phyloP scores from a whole-genome alignment of 2,797 vertebrate genomes.

The Mionectes olivaceus region DNA sequence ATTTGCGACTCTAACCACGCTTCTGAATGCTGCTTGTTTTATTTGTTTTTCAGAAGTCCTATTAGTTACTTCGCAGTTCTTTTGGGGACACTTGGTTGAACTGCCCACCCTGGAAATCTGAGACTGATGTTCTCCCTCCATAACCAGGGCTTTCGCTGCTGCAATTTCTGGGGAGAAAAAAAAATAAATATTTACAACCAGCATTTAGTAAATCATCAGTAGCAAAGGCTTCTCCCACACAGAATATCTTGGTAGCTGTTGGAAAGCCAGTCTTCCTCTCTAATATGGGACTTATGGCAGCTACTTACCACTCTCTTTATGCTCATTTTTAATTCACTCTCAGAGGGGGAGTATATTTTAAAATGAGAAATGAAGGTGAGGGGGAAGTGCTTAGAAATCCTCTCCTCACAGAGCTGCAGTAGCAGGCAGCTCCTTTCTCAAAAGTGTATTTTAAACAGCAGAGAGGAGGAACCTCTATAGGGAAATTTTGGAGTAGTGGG shows the following conservation, averaged over 20 bases:
- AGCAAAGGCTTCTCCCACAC: background rate
- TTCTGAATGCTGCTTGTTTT: background rate
- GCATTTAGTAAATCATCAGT: background rate
- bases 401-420: background rate
- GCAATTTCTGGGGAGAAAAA: background rate
- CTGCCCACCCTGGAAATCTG: background rate
- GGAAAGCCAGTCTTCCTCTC: background rate
- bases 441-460: background rate
- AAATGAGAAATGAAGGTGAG: background rate
- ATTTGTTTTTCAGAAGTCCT: constrained; percentile 3
- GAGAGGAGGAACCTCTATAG: background rate
- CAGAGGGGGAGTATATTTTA: background rate
- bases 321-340: background rate
- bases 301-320: background rate
- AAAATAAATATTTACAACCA: background rate
- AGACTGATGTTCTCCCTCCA: background rate
- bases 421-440: background rate
- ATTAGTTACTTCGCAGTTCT: background rate
- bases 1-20: constrained; percentile 31
- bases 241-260: background rate
- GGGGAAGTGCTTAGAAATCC: background rate
- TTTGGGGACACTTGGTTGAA: background rate
- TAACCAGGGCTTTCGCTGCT: background rate
- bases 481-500: background rate
- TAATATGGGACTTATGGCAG: background rate